Evolutionary conservation across 2,113 vertebrate species (phyloP).

Genomic region (Triplophysa rosa): DNA sequence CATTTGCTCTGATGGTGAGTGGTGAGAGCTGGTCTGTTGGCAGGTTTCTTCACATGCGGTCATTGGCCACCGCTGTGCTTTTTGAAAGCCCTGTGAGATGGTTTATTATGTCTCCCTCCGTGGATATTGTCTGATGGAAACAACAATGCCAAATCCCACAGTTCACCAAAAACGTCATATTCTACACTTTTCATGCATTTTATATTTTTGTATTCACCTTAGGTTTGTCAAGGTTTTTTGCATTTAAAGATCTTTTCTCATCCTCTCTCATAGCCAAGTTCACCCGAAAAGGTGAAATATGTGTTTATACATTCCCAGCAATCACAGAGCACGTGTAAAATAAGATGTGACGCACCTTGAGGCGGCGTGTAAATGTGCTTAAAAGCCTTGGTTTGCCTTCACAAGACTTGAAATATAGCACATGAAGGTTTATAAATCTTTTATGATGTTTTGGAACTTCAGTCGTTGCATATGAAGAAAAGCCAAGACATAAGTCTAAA

Average conservation of each 20-base stretch:
- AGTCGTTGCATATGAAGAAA: too few species aligned
- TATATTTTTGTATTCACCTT: not conserved
- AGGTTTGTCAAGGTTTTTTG: too few species aligned
- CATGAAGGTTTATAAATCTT: too few species aligned
- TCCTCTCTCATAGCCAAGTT: too few species aligned
- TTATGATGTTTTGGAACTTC: too few species aligned
- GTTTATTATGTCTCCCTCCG: constrained; percentile 2
- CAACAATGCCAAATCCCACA: constrained; percentile 6
- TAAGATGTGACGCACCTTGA: too few species aligned
- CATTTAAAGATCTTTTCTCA: too few species aligned
- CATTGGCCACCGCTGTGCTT: constrained; percentile 15
- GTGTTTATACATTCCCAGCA: too few species aligned
- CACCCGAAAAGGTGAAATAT: too few species aligned
- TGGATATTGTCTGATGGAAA: not conserved
- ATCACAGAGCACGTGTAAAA: too few species aligned
- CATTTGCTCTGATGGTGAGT: not conserved
- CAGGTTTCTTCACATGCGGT: not conserved
- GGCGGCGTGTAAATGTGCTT: too few species aligned
- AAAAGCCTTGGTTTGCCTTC: not conserved
- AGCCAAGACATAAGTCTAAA: too few species aligned
- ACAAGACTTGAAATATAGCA: not conserved
- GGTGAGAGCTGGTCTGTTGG: not conserved
- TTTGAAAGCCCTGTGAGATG: constrained; percentile 25
- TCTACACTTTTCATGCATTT: not conserved
- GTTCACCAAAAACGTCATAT: not conserved